phyloP scores from a whole-genome alignment of 2,797 vertebrate species.

The Crax fasciolata region DNA sequence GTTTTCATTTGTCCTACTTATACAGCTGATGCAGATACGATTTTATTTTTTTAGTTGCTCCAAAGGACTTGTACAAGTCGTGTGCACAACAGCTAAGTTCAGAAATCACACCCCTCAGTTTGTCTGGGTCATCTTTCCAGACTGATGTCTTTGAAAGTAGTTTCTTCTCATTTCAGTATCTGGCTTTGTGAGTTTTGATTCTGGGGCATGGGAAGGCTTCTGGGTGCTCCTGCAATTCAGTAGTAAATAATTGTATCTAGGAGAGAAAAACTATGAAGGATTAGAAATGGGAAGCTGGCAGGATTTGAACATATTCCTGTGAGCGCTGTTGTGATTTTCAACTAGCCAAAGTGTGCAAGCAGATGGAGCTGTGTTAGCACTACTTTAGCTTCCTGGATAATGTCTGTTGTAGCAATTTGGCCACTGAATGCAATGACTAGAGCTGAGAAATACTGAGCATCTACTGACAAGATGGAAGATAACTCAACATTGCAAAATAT shows the following conservation, averaged over 20 bases:
- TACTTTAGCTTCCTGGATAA: background rate
- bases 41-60: background rate
- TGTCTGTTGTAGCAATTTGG: background rate
- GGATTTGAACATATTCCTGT: background rate
- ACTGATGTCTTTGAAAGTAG: background rate
- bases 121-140: background rate
- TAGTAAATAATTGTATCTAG: background rate
- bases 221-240: background rate
- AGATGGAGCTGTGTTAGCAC: background rate
- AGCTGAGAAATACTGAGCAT: background rate
- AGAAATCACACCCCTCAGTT: background rate
- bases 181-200: background rate
- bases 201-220: rapidly evolving
- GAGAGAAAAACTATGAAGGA: background rate
- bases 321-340: background rate
- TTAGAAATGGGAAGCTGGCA: background rate
- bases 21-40: background rate
- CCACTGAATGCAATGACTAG: background rate
- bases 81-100: background rate
- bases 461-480: background rate
- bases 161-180: background rate
- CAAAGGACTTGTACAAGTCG: background rate
- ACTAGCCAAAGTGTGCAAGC: background rate
- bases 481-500: background rate
- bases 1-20: background rate